Evolutionary conservation across 2,888 invertebrate species (phyloP).

Genomic region (Lepidochrysops patricia): DNA sequence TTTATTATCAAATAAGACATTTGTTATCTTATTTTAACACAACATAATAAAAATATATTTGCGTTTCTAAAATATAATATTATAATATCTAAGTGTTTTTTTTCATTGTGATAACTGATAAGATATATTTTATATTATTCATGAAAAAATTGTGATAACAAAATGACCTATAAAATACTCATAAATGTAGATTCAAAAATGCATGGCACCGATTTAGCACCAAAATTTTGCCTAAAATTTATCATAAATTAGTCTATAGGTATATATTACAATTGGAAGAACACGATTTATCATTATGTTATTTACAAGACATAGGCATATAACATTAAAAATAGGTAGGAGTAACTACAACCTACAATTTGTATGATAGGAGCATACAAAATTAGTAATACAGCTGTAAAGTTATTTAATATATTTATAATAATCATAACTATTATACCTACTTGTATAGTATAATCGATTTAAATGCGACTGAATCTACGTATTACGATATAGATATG

Average conservation of each 20-base stretch:
- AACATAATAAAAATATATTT: too few species aligned
- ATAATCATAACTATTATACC: too few species aligned
- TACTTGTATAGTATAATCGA: too few species aligned
- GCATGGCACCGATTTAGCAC: slow-evolving; percentile 24
- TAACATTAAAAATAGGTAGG: background rate
- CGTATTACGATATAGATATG: background rate
- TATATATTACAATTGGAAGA: slow-evolving; percentile 5
- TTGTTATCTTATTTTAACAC: background rate
- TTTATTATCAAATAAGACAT: background rate
- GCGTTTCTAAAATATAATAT: too few species aligned
- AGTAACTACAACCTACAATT: too few species aligned
- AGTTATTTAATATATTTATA: too few species aligned
- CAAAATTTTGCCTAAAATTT: slow-evolving; percentile 15
- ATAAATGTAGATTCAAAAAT: slow-evolving; percentile 2
- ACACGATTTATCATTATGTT: background rate
- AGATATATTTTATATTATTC: background rate
- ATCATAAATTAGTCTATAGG: background rate
- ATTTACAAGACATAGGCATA: background rate
- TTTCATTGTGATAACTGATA: background rate
- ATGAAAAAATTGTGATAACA: background rate
- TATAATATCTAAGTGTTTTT: too few species aligned
- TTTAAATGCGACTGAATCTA: too few species aligned
- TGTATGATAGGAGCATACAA: too few species aligned
- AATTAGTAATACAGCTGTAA: too few species aligned
- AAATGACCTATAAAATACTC: background rate